Percentiles rank a stretch among this genome's conserved stretches.
Conservation (phyloP, 2,113 vertebrate genomes). For the Acrocephalus kingi region DNA sequence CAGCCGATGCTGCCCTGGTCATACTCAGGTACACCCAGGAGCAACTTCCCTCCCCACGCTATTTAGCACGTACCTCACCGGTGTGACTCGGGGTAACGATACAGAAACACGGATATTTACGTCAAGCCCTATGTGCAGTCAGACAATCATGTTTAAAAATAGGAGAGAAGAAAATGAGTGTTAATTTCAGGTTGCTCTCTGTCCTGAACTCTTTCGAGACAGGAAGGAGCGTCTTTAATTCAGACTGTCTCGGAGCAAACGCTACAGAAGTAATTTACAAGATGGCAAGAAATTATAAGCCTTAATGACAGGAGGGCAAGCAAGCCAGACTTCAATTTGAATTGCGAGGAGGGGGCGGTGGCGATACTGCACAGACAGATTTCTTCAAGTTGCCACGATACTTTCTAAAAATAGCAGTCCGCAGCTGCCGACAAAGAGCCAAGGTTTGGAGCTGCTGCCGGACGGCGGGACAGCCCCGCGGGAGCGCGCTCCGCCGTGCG, state of each 20-base stretch:
- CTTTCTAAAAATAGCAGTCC: background rate
- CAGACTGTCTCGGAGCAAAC: background rate
- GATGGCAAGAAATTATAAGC: background rate
- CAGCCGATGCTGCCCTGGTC: background rate
- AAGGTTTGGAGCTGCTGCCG: background rate
- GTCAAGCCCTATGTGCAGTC: background rate
- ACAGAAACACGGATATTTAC: background rate
- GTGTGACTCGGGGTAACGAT: fast-evolving
- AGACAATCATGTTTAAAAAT: background rate
- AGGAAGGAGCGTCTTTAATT: background rate
- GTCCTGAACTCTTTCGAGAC: background rate
- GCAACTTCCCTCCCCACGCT: fast-evolving
- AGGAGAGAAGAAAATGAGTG: background rate
- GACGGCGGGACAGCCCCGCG: background rate
- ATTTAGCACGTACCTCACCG: fast-evolving
- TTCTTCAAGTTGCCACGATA: background rate
- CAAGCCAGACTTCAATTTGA: background rate
- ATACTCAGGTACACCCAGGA: fast-evolving
- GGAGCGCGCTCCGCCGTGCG: background rate
- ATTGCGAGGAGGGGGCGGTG: background rate
- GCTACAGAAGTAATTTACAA: background rate
- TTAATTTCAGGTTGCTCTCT: background rate
- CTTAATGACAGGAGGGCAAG: background rate
- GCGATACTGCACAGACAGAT: background rate
- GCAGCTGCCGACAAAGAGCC: background rate